Conservation (phyloP, 2,113 vertebrate genomes). For the Rhodinocichla rosea region DNA sequence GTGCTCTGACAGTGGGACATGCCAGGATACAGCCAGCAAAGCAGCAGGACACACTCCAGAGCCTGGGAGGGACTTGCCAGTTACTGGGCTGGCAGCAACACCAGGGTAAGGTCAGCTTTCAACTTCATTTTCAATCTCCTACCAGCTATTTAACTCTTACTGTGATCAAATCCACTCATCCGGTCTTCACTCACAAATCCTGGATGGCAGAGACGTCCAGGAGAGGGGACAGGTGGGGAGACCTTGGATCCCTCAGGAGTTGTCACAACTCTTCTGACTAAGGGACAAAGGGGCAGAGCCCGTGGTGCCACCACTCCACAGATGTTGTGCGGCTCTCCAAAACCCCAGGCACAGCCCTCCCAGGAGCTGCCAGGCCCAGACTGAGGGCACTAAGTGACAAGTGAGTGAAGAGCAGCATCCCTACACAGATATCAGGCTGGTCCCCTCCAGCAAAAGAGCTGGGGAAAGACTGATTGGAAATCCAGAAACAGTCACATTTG, state of each 20-base stretch:
- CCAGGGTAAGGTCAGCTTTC: accelerated
- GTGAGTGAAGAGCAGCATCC: neutral
- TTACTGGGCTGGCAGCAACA: neutral
- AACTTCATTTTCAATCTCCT: neutral
- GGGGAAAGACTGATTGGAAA: neutral
- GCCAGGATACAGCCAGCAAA: neutral
- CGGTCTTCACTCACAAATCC: neutral
- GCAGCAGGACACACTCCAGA: neutral
- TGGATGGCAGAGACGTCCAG: neutral
- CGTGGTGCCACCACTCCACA: accelerated
- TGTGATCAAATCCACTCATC: neutral
- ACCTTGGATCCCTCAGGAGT: neutral
- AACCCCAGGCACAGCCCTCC: neutral
- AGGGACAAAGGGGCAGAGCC: neutral
- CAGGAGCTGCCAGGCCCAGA: neutral
- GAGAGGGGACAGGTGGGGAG: neutral
- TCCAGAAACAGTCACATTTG: neutral
- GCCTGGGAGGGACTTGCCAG: neutral
- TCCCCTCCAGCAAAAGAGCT: neutral
- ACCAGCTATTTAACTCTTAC: neutral
- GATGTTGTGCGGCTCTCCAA: neutral
- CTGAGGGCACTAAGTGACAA: neutral
- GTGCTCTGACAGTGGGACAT: accelerated
- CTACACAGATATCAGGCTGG: accelerated
- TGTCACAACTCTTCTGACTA: accelerated